phyloP scores from a whole-genome alignment of 2,797 vertebrate genomes.

The Sphaeramia orbicularis region DNA sequence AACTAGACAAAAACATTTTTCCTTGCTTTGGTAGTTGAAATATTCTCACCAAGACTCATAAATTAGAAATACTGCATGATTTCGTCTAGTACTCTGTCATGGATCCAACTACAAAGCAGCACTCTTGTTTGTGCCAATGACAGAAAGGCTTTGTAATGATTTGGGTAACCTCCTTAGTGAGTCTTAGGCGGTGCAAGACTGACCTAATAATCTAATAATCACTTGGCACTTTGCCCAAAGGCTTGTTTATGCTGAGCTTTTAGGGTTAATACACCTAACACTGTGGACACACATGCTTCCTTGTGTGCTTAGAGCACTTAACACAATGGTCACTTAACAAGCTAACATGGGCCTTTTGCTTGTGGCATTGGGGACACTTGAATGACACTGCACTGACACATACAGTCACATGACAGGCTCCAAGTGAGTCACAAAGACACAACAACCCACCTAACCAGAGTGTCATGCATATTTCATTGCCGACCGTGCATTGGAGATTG shows the following conservation, averaged over 20 bases:
- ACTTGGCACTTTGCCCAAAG: slow-evolving; percentile 65
- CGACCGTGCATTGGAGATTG: slow-evolving; percentile 29
- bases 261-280: slow-evolving; percentile 61
- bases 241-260: slow-evolving; percentile 57
- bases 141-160: slow-evolving; percentile 63
- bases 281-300: slow-evolving; percentile 40
- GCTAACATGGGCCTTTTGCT: slow-evolving; percentile 54
- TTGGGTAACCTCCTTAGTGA: slow-evolving; percentile 78
- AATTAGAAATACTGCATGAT: background rate
- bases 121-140: slow-evolving; percentile 26
- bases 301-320: slow-evolving; percentile 61
- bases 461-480: slow-evolving; percentile 37
- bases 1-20: slow-evolving; percentile 17
- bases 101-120: slow-evolving; percentile 32
- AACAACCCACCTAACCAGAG: slow-evolving; percentile 59
- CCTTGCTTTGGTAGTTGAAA: slow-evolving; percentile 15
- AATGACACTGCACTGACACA: slow-evolving; percentile 62
- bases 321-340: slow-evolving; percentile 70
- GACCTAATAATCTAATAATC: slow-evolving; percentile 76
- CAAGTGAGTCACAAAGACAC: slow-evolving; percentile 56
- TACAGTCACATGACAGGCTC: slow-evolving; percentile 43
- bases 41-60: slow-evolving; percentile 17
- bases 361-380: slow-evolving; percentile 56
- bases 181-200: slow-evolving; percentile 71
- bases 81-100: slow-evolving; percentile 14